Percentiles rank a stretch among this genome's conserved stretches.
These are phyloP conservation scores for Dasypogon diadema DNA, from an alignment of 2,888 invertebrate species.

Conservation along the genomic window DNA sequence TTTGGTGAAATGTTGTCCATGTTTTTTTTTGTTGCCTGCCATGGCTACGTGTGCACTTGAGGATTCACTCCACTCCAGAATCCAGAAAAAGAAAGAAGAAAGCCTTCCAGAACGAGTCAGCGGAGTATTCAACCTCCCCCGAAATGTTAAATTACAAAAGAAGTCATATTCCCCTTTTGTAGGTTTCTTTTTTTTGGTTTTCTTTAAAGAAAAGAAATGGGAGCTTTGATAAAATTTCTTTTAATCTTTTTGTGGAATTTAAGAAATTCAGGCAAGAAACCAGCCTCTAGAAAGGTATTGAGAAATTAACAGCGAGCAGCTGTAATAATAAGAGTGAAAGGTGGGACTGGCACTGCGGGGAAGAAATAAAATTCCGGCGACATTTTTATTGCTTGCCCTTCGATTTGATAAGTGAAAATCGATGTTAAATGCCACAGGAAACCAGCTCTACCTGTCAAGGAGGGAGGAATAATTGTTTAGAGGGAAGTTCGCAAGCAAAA, in stretches of 20 bases:
- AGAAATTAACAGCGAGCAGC: neutral
- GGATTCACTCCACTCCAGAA: neutral
- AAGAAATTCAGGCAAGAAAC: neutral
- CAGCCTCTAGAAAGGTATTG: neutral
- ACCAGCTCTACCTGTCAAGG: conserved; percentile 24
- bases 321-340: neutral
- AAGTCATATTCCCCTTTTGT: neutral
- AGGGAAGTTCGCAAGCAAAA: conserved; percentile 7
- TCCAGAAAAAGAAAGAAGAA: conserved; percentile 31
- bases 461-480: neutral
- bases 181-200: neutral
- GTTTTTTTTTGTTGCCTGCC: neutral
- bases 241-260: conserved; percentile 14
- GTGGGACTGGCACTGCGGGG: neutral
- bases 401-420: conserved; percentile 53
- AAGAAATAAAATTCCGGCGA: conserved; percentile 36
- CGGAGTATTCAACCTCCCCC: neutral
- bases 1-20: neutral
- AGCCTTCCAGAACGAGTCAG: neutral
- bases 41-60: neutral
- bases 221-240: neutral
- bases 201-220: too few relatives aligned
- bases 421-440: conserved; percentile 29
- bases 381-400: conserved; percentile 50
- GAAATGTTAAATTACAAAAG: conserved; percentile 1